Percentiles rank a stretch among this genome's conserved stretches.
Conservation (phyloP, 1,140 invertebrate species). For the Hyphantria cunea region DNA sequence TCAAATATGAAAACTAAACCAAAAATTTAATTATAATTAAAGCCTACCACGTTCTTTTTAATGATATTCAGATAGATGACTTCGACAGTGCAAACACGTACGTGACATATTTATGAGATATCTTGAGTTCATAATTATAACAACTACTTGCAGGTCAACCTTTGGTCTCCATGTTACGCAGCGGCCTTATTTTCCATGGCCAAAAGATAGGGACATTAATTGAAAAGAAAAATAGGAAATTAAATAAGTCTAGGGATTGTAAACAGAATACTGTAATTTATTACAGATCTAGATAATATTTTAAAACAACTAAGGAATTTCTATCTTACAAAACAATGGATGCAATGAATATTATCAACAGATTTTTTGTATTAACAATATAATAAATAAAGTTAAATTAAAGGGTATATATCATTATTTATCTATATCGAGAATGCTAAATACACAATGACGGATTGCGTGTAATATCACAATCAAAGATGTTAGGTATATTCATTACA, state of each 20-base stretch:
- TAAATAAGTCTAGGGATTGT: background rate
- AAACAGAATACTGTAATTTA: slow-evolving; percentile 79
- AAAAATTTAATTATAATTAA: no score
- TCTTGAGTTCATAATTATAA: no score
- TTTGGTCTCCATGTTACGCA: slow-evolving; percentile 13
- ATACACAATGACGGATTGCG: slow-evolving; percentile 41
- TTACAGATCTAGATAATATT: slow-evolving; percentile 68
- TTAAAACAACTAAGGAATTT: slow-evolving; percentile 50
- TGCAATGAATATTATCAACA: slow-evolving; percentile 38
- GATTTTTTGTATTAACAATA: slow-evolving; percentile 34
- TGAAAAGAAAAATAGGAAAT: background rate
- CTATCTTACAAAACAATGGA: slow-evolving; percentile 38
- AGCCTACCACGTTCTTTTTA: no score
- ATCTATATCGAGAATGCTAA: slow-evolving; percentile 17
- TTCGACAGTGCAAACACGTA: no score
- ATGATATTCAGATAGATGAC: no score
- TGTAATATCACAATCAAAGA: slow-evolving; percentile 35
- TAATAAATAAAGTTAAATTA: slow-evolving; percentile 41
- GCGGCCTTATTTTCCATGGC: background rate
- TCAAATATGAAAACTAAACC: no score
- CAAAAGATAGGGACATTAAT: no score
- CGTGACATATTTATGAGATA: no score
- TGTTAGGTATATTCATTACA: slow-evolving; percentile 33
- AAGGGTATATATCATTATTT: slow-evolving; percentile 15
- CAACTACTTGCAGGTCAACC: no score